phyloP scores from a whole-genome alignment of 2,113 vertebrate genomes.

The Carassius auratus region DNA sequence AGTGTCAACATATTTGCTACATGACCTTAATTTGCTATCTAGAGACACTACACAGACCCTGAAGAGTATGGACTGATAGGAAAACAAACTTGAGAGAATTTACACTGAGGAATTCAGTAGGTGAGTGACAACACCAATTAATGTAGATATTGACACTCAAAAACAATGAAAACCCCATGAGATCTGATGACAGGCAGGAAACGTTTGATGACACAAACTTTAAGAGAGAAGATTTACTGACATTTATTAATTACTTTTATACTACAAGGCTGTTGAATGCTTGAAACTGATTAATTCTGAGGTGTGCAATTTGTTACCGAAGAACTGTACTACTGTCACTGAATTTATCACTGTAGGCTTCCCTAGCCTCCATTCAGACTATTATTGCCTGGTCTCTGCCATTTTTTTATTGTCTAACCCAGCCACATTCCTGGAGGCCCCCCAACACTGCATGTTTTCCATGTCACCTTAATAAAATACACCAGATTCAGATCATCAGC shows the following conservation, averaged over 20 bases:
- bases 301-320: background rate
- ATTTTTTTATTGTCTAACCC: constrained; percentile 43
- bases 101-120: background rate
- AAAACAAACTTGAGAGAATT: background rate
- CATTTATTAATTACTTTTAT: background rate
- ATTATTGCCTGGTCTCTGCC: constrained; percentile 52
- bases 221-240: background rate
- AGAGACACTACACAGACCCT: constrained; percentile 1
- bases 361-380: constrained; percentile 54
- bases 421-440: too few relatives aligned
- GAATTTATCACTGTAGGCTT: constrained; percentile 65
- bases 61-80: background rate
- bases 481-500: too few relatives aligned
- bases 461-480: too few relatives aligned
- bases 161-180: constrained; percentile 9
- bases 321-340: constrained; percentile 40
- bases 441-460: too few relatives aligned
- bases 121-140: constrained; percentile 4
- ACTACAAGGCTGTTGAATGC: too few relatives aligned
- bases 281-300: too few relatives aligned
- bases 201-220: background rate
- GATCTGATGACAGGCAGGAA: background rate
- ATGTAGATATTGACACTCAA: background rate
- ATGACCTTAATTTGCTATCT: constrained; percentile 38
- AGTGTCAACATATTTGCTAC: background rate